phyloP scores from a whole-genome alignment of 2,113 vertebrate genomes.

The Pachypanchax playfairii region DNA sequence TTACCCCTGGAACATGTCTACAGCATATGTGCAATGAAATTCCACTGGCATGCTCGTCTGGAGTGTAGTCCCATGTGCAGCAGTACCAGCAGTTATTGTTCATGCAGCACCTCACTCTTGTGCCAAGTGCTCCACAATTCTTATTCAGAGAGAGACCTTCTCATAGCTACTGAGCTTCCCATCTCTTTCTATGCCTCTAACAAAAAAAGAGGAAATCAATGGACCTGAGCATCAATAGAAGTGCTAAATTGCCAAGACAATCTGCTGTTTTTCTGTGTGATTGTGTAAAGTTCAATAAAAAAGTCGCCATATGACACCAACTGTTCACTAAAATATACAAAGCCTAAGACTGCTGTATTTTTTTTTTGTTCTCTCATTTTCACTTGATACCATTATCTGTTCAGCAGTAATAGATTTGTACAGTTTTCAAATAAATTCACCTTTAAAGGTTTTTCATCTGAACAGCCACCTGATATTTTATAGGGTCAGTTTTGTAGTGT shows the following conservation, averaged over 20 bases:
- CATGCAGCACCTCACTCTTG: conserved; percentile 72
- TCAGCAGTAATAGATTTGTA: conserved; percentile 15
- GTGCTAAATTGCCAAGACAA: conserved; percentile 54
- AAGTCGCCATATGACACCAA: conserved; percentile 46
- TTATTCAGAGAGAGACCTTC: conserved; percentile 70
- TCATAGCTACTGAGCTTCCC: conserved; percentile 55
- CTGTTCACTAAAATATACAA: conserved; percentile 16
- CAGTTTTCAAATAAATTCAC: conserved; percentile 13
- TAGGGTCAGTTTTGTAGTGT: conserved; percentile 2
- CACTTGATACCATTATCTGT: conserved; percentile 4
- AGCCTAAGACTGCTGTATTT: conserved; percentile 5
- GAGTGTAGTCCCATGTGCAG: conserved; percentile 57
- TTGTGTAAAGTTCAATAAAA: conserved; percentile 72
- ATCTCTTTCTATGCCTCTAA: conserved; percentile 53
- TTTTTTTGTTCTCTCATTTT: neutral
- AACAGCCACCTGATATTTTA: conserved; percentile 20
- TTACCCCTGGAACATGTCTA: conserved; percentile 62
- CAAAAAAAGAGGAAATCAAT: conserved; percentile 71
- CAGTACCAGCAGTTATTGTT: conserved; percentile 64
- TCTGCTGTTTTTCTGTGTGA: conserved; percentile 55
- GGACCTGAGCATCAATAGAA: conserved; percentile 69
- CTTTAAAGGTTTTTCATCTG: conserved; percentile 2
- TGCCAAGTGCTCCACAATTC: conserved; percentile 65
- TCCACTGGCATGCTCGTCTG: conserved; percentile 51
- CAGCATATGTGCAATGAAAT: conserved; percentile 64